Evolutionary conservation across 1,140 invertebrate species (phyloP).

Genomic region (Alviniconcha marisindica): DNA sequence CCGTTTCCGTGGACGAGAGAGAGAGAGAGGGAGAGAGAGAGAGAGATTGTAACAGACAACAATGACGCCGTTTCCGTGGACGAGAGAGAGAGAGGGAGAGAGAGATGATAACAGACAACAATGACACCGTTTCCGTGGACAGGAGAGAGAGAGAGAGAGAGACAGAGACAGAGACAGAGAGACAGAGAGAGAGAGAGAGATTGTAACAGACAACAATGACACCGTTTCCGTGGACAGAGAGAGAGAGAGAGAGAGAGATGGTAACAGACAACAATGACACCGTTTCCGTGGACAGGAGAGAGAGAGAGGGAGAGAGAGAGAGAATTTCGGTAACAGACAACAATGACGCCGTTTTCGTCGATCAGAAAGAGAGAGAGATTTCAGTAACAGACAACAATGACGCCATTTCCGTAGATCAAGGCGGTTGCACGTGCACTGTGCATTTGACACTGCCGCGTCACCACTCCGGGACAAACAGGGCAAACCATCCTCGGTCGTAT

Average conservation of each 20-base stretch:
- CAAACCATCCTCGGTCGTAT: not conserved
- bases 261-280: not conserved
- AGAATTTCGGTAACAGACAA: slow-evolving; percentile 6
- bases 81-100: too few relatives aligned
- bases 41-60: not conserved
- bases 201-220: not conserved
- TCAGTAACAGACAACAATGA: slow-evolving; percentile 1
- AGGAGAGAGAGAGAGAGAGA: too few relatives aligned
- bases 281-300: not conserved
- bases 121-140: too few relatives aligned
- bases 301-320: not conserved
- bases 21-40: not conserved
- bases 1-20: too few relatives aligned
- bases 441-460: not conserved
- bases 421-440: not conserved
- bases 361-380: not conserved
- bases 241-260: slow-evolving; percentile 5
- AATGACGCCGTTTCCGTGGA: not conserved
- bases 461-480: not conserved
- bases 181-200: too few relatives aligned
- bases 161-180: too few relatives aligned
- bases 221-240: too few relatives aligned
- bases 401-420: not conserved
- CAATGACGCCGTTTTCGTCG: not conserved
- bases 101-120: not conserved